phyloP scores from a whole-genome alignment of 2,797 vertebrate species.

The Muraenolepis orangiensis region DNA sequence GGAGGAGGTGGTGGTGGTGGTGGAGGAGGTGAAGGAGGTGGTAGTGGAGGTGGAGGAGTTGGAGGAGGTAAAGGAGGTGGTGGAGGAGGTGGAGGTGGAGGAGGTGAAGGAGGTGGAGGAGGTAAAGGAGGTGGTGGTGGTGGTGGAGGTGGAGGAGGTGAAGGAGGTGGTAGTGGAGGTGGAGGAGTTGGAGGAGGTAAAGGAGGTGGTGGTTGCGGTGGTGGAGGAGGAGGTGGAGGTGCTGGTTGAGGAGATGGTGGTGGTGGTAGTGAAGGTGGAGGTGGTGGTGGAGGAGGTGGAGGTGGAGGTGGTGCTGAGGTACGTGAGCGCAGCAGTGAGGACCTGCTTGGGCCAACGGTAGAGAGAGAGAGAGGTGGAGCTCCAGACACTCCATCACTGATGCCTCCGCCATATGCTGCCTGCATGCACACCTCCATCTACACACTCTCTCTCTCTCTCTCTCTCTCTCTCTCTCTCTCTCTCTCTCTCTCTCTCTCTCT shows the following conservation, averaged over 20 bases:
- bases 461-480: background rate
- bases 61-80: too few relatives aligned
- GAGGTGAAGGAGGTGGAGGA: background rate
- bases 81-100: background rate
- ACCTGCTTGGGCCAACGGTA: background rate
- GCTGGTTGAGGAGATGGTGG: too few relatives aligned
- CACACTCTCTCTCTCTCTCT: background rate
- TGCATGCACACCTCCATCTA: background rate
- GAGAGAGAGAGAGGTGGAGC: background rate
- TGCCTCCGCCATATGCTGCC: background rate
- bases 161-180: too few relatives aligned
- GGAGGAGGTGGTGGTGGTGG: background rate
- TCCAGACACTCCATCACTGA: background rate
- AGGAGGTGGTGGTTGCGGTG: background rate
- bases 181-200: too few relatives aligned
- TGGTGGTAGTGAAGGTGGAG: too few relatives aligned
- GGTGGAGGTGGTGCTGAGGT: background rate
- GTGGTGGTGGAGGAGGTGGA: too few relatives aligned
- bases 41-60: too few relatives aligned
- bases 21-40: too few relatives aligned
- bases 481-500: background rate
- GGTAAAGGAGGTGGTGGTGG: too few relatives aligned
- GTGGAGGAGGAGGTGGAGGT: too few relatives aligned
- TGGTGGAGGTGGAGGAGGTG: too few relatives aligned
- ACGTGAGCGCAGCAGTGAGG: background rate